Evolutionary conservation across 2,113 vertebrate genomes (phyloP), one percentile per base, ranked within the genome.

Genomic region (Melanostigma gelatinosum): DNA sequence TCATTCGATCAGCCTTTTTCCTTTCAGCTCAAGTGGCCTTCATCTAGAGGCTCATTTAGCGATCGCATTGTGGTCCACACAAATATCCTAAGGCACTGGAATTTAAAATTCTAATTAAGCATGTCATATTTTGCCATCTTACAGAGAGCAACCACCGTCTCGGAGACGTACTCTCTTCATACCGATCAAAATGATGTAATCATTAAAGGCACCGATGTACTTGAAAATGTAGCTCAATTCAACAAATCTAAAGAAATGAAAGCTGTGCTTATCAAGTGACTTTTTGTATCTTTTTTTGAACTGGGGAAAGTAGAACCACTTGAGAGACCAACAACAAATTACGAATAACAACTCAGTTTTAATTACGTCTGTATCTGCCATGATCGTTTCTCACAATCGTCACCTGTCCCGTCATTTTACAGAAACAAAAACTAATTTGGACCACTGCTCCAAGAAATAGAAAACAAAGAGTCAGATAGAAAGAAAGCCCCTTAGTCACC

Each of bases 291-390:
- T 63, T 65, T 79, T 54, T 44, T 83, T 63, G 15, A 85, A 72
- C 42, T 79, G 36, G 52, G 44, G 15, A 13, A 32, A 71, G 72
- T 58, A 72, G 62, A 86, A 86, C 82, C 80, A 87, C 82, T 54
- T 34, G 70, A 77, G 20, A 78, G 13, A 80, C 54, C 66, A 50
- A 7, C 22, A 79, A 67, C 72, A 79, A 75, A 58, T 77, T 46
- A 38, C 2, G 16, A 52, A 46, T 36, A 29, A 66, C 18, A 64
- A 38, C 46, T 65, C 4, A 13, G 22, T 52, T 85, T 69, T 52
- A 85, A 72, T 85, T 75, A 79, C 34, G 87, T 95, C 94, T 94
- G 94, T 90, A 91, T 94, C 89, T 93, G 93, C 91, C 92, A 93
- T 85, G 54, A 52, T 84, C 79, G 77, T 65, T 72, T 42, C 50